Evolutionary conservation across 2,797 vertebrate species (phyloP), one percentile per base, ranked within the genome.

Genomic region (Yasuhikotakia modesta): DNA sequence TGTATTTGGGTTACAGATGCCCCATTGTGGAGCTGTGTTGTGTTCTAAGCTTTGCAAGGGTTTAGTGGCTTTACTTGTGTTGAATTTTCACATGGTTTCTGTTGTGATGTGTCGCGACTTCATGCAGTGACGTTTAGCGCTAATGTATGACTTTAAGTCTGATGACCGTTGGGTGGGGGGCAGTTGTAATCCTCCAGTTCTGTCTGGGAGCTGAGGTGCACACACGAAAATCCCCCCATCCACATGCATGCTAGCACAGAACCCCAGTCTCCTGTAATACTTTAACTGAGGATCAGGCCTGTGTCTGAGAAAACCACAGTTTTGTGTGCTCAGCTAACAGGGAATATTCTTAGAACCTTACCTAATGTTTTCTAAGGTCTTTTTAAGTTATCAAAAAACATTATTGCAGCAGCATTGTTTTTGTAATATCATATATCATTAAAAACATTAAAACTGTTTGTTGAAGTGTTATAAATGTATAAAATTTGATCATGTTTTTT

Each of bases 301-400:
- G 24, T 32, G 46, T 30, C 22, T n/a, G 58, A 76, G 57, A 39
- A 76, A 71, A 58, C 60, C 13, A 2, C 79, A 64, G 57, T 22
- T 58, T 24, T 43, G 30, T 5, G 30, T 35, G 35, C n/a, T n/a
- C n/a, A n/a, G n/a, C n/a, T n/a, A n/a, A n/a, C n/a, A n/a, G n/a
- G 4, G 35, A 35, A 35, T 2, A 7, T 35, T 35, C 4, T 35
- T 6, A 35, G 35, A 35, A 35, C 35, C 1, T 35, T 35, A 7
- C 5, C 35, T 35, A 35, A 35, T 7, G 8, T 35, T 35, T 7
- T 35, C 35, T 35, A 6, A 35, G n/a, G n/a, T n/a, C n/a, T n/a
- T n/a, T n/a, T n/a, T n/a, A n/a, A n/a, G n/a, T n/a, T n/a, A n/a
- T n/a, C n/a, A n/a, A n/a, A n/a, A n/a, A n/a, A n/a, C n/a, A n/a